Evolutionary conservation across 2,888 invertebrate genomes (phyloP).

Genomic region (Yponomeuta malinellus): DNA sequence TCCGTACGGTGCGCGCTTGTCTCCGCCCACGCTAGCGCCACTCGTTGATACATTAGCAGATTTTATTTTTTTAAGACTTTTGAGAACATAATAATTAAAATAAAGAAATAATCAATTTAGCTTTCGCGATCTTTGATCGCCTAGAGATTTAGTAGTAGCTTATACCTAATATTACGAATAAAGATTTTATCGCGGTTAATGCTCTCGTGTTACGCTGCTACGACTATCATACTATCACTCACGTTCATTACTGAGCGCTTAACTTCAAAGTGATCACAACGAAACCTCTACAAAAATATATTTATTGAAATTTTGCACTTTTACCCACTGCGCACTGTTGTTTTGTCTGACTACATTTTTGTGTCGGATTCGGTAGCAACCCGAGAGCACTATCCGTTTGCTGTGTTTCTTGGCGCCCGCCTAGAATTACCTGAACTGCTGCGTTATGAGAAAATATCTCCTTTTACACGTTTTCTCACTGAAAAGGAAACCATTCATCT

Average conservation of each 20-base stretch:
- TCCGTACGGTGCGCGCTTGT: constrained; percentile 87
- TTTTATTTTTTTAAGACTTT: constrained; percentile 76
- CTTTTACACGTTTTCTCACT: background rate
- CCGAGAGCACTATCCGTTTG: constrained; percentile 56
- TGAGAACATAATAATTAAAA: constrained; percentile 35
- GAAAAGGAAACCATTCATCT: too few species aligned
- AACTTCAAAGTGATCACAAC: constrained; percentile 33
- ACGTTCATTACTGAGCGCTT: background rate
- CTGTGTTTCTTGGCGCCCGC: constrained; percentile 51
- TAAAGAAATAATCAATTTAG: constrained; percentile 50
- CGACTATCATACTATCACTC: background rate
- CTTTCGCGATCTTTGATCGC: constrained; percentile 71
- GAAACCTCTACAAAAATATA: constrained; percentile 26
- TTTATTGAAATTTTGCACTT: constrained; percentile 10
- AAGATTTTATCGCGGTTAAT: constrained; percentile 55
- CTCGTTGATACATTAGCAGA: constrained; percentile 47
- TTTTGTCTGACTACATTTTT: constrained; percentile 2
- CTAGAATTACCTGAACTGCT: constrained; percentile 28
- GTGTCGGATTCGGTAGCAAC: constrained; percentile 20
- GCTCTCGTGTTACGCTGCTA: constrained; percentile 43
- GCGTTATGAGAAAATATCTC: background rate
- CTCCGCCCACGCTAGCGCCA: constrained; percentile 73
- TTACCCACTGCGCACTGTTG: background rate
- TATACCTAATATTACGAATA: constrained; percentile 28
- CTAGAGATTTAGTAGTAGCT: constrained; percentile 72